Evolutionary conservation across 1,140 invertebrate genomes (phyloP).

Genomic region (Aphelinus certus): DNA sequence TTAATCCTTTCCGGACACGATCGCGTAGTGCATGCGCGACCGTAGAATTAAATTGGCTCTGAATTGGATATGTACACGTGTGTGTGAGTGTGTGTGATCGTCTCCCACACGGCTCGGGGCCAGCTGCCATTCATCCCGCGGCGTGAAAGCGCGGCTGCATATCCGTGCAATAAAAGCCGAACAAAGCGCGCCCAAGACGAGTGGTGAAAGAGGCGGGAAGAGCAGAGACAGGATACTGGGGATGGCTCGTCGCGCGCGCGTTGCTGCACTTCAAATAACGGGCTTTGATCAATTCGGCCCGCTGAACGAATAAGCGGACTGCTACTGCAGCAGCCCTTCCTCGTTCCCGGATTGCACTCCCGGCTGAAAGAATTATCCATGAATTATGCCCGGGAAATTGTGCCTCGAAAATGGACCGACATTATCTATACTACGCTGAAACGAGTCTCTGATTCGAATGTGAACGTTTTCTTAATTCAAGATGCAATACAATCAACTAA

Average conservation of each 20-base stretch:
- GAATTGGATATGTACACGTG: constrained; percentile 45
- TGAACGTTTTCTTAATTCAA: too few relatives aligned
- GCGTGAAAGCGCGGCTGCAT: constrained; percentile 28
- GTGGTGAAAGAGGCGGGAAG: background rate
- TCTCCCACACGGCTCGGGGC: background rate
- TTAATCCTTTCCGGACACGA: constrained; percentile 62
- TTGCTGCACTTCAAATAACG: background rate
- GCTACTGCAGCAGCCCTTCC: too few relatives aligned
- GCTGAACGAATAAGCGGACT: too few relatives aligned
- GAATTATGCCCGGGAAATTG: too few relatives aligned
- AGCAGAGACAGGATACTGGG: constrained; percentile 19
- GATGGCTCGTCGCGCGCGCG: constrained; percentile 9
- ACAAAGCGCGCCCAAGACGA: constrained; percentile 7
- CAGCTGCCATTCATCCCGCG: constrained; percentile 3
- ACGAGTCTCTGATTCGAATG: too few relatives aligned
- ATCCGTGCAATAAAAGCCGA: constrained; percentile 41
- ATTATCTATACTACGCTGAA: too few relatives aligned
- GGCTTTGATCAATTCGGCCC: too few relatives aligned
- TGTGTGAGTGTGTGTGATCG: background rate
- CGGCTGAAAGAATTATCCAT: too few relatives aligned
- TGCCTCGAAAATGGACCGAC: too few relatives aligned
- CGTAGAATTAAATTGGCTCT: constrained; percentile 63
- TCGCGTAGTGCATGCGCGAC: constrained; percentile 60
- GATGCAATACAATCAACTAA: too few relatives aligned
- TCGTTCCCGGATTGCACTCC: too few relatives aligned